A percentile compares a stretch with the other conserved stretches of the same genome.
These are phyloP conservation scores for Capreolus pygargus DNA, from an alignment of 2,113 vertebrate genomes.

Conservation along the genomic window DNA sequence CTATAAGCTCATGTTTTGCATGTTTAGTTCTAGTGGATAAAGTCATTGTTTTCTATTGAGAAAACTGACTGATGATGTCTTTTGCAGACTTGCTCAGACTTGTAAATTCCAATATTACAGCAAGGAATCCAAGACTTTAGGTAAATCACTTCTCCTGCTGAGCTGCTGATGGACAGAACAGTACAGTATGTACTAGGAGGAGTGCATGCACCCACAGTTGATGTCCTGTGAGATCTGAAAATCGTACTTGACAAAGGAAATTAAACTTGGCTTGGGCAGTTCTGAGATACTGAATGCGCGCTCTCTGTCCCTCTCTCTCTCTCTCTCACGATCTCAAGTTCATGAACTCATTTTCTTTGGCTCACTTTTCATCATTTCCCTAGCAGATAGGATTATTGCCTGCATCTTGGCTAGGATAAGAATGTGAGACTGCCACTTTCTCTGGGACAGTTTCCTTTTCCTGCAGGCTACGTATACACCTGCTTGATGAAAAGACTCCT, in stretches of 20 bases:
- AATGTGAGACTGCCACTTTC: background rate
- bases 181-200: slow-evolving; percentile 1
- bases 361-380: slow-evolving; percentile 58
- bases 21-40: slow-evolving; percentile 21
- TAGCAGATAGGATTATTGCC: slow-evolving; percentile 43
- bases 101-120: slow-evolving; percentile 49
- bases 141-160: slow-evolving; percentile 55
- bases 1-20: background rate
- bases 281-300: slow-evolving; percentile 42
- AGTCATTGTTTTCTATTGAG: slow-evolving; percentile 28
- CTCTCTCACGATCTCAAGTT: slow-evolving; percentile 31
- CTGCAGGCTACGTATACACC: background rate
- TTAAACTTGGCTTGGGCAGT: slow-evolving; percentile 51
- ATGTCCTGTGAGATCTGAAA: slow-evolving; percentile 41
- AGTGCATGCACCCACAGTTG: background rate
- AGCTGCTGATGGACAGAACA: slow-evolving; percentile 16
- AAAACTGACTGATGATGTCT: slow-evolving; percentile 12
- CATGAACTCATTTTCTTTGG: slow-evolving; percentile 68
- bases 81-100: slow-evolving; percentile 39
- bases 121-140: slow-evolving; percentile 19
- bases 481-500: background rate
- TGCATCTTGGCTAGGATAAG: slow-evolving; percentile 27
- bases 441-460: slow-evolving; percentile 1
- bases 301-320: background rate
- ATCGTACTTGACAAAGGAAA: slow-evolving; percentile 65